Evolutionary conservation across 2,113 vertebrate genomes (phyloP).

Genomic region (Prietella phreatophila): DNA sequence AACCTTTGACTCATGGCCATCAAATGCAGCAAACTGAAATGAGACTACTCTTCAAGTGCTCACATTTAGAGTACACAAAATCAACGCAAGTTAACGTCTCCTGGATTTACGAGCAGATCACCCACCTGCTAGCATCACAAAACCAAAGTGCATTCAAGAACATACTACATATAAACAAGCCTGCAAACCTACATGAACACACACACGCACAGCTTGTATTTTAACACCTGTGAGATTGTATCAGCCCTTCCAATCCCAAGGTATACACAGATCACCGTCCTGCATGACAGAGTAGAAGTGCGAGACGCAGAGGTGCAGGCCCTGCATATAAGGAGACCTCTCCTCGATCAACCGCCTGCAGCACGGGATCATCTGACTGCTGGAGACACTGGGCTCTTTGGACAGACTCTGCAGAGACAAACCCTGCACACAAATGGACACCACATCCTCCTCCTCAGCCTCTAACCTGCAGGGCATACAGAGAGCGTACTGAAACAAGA

Average conservation of each 20-base stretch:
- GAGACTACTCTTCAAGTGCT: neutral
- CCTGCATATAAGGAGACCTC: slow-evolving; percentile 72
- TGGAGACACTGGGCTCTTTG: slow-evolving; percentile 88
- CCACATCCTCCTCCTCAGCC: slow-evolving; percentile 74
- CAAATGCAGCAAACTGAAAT: neutral
- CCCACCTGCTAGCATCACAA: neutral
- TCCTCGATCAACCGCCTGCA: slow-evolving; percentile 81
- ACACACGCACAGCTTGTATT: neutral
- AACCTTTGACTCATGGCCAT: neutral
- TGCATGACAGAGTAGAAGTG: slow-evolving; percentile 94
- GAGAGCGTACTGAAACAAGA: neutral
- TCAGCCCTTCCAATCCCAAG: slow-evolving; percentile 93
- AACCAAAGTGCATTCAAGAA: slow-evolving; percentile 28
- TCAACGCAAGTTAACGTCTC: neutral
- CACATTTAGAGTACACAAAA: neutral
- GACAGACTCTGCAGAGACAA: slow-evolving; percentile 81
- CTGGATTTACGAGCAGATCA: neutral
- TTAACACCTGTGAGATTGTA: slow-evolving; percentile 34
- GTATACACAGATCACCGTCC: slow-evolving; percentile 92
- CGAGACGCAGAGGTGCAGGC: slow-evolving; percentile 84
- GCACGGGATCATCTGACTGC: slow-evolving; percentile 84
- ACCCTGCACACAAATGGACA: slow-evolving; percentile 70
- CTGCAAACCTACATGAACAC: neutral
- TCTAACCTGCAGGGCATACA: slow-evolving; percentile 75
- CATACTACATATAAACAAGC: neutral